Evolutionary conservation across 2,888 invertebrate species (phyloP), one percentile per base, ranked within the genome.

Genomic region (Chrysolina oricalcia): DNA sequence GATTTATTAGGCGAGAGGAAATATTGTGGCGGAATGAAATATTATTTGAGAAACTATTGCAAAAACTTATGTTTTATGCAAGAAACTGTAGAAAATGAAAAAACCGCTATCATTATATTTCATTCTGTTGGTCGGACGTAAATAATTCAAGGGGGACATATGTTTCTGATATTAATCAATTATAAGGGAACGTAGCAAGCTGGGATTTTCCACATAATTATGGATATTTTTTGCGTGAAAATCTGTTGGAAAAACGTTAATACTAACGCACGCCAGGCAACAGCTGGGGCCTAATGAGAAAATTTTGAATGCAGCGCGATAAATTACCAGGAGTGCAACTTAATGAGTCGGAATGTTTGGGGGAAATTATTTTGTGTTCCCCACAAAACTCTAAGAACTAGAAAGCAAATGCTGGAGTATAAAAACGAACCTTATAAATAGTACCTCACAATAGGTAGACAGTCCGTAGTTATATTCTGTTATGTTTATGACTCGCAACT

Each of bases 231-330:
- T 74, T 74, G 19, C 43, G 23, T n/a, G n/a, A 62, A 15, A 59
- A 59, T 21, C 65, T 70, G 41, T 48, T 59, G 23, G 23, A 46
- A 70, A 71, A 74, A 74, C 56, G 70, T 66, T 74, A 48, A 70
- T 70, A 56, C 41, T 59, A 63, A 67, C 66, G 59, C 64, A 64
- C 59, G 41, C 19, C 53, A 21, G 62, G 71, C 70, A 71, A 71
- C 75, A 75, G 63, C 56, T 75, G 75, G 23, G 27, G 35, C 35
- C 50, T 53, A 71, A 67, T 75, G 63, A 13, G 43, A 50, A 50
- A 64, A 53, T 53, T 67, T 46, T 64, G 46, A 67, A 59, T 70
- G 65, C 53, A 50, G 59, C 59, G 59, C 27, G 59, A 59, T 59
- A 35, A 59, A 59, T 59, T 35, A 59, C 27, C 35, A 35, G 35